Evolutionary conservation across 2,113 vertebrate genomes (phyloP), one percentile per base, ranked within the genome.

Genomic region (Periophthalmodon schlosseri): DNA sequence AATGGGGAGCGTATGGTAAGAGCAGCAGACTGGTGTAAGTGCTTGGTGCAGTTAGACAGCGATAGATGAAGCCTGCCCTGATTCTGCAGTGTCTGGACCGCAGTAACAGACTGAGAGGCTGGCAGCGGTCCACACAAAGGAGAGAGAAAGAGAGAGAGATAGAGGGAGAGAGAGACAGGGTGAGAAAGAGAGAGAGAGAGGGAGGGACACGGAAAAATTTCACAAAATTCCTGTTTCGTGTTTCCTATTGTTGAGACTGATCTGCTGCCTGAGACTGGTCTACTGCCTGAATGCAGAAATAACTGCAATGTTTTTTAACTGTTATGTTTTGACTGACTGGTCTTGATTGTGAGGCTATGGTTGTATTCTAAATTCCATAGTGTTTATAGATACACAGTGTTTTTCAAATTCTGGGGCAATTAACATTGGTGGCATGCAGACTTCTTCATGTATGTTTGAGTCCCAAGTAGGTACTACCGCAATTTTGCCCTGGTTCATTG

Each of bases 51-150:
- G 69, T 21, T 20, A 52, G 39, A 44, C 39, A 60, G 10, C 21
- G 68, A 47, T 49, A 33, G 28, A 74, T 67, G 2, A 76, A 65
- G 52, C 39, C 56, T 79, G 49, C 58, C 46, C 69, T 57, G 70
- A 68, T 72, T 77, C 69, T 78, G 78, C 77, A 73, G 80, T 57
- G 58, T 57, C 24, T 74, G 11, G 10, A 70, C 54, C 75, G 75
- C 70, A 76, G 61, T 10, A 44, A 77, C 63, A 76, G 73, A 65
- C 63, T 52, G 39, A 12, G 20, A 20, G 34, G 33, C 33, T 65
- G 63, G 34, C 63, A 15, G 24, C 24, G 47, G 24, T 64, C 28
- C 74, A 39, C 60, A 70, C 52, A 67, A 52, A 16, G 52, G 46
- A 16, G 28, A 64, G 50, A 2, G 52, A 50, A 39, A 16, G 13